Evolutionary conservation across 1,140 invertebrate genomes (phyloP), one percentile per base, ranked within the genome.

Genomic region (Melanaphis sacchari): DNA sequence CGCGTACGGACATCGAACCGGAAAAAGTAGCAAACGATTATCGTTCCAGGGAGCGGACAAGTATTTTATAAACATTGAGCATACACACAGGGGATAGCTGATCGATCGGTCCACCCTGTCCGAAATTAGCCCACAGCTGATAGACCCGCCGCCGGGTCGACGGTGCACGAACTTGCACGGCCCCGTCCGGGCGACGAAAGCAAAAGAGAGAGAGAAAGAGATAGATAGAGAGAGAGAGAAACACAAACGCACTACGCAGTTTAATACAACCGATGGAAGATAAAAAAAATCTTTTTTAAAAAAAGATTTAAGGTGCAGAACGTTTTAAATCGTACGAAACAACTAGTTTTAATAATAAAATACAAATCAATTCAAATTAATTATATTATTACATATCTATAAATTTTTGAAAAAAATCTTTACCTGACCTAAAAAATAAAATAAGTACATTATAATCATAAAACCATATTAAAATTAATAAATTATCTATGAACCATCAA

Each of bases 101-200:
- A 93, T 93, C 91, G 91, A 93, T 93, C 91, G 91, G 91, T 82
- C 43, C 91, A 54, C 91, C 91, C 76, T 41, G 81, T 84, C 91
- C 76, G 91, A 52, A 93, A 93, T 93, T 52, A 59, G 91, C 91
- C 46, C 66, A 52, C 91, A 93, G 91, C 91, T 93, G 91, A 93
- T 93, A 84, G 81, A 54, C 91, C 76, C 81, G 59, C 59, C 59
- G 54, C 54, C 26, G 76, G 21, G 91, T 38, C 90, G 81, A 93
- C 91, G 76, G 91, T 4, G 22, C 31, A 18, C 91, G 91, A 93
- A 46, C 76, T 38, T 15, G 46, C 66, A 52, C 91, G 91, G 40
- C 38, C n/a, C 43, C 91, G 76, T 11, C 91, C 91, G 91, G 89
- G 89, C 52, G 59, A 66, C 81, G 81, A 82, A 66, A 66, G 59